Percentiles rank a stretch among this genome's conserved stretches.
Evolutionary conservation across 2,888 invertebrate species (phyloP).

Genomic region (Charanyca ferruginea): DNA sequence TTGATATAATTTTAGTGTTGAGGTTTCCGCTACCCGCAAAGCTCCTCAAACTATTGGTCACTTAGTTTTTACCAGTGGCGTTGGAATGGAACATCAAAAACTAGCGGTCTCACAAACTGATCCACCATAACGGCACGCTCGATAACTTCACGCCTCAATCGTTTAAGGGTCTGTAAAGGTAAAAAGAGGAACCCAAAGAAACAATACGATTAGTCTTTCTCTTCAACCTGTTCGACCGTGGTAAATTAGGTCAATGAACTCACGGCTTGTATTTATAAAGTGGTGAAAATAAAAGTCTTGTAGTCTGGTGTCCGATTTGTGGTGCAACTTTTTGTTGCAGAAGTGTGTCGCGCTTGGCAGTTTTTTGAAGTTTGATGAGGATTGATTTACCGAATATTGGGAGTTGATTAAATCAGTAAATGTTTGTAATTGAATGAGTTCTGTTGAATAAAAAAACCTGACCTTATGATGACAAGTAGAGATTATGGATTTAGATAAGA

Average conservation of each 20-base stretch:
- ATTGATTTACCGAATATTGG: slow-evolving; percentile 19
- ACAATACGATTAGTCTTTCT: slow-evolving; percentile 64
- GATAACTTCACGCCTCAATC: slow-evolving; percentile 67
- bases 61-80: slow-evolving; percentile 71
- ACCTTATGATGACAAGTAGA: background rate
- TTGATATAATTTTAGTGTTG: background rate
- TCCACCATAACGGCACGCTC: slow-evolving; percentile 78
- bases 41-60: slow-evolving; percentile 68
- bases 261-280: slow-evolving; percentile 43
- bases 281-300: slow-evolving; percentile 56
- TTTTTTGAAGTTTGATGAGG: slow-evolving; percentile 32
- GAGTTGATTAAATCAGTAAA: slow-evolving; percentile 1
- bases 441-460: slow-evolving; percentile 8
- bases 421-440: background rate
- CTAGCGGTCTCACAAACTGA: slow-evolving; percentile 70
- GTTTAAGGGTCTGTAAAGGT: slow-evolving; percentile 67
- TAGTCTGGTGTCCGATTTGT: slow-evolving; percentile 43
- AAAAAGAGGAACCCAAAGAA: slow-evolving; percentile 58
- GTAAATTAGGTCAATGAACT: slow-evolving; percentile 65
- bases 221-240: slow-evolving; percentile 58
- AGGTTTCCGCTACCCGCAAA: slow-evolving; percentile 36
- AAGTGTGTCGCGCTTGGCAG: slow-evolving; percentile 43
- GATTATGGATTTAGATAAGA: too few species aligned
- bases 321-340: slow-evolving; percentile 46
- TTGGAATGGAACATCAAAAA: slow-evolving; percentile 67